These are phyloP conservation scores for Serranochromis macrocephalus DNA, from an alignment of 2,113 vertebrate species.

Conservation along the genomic window DNA sequence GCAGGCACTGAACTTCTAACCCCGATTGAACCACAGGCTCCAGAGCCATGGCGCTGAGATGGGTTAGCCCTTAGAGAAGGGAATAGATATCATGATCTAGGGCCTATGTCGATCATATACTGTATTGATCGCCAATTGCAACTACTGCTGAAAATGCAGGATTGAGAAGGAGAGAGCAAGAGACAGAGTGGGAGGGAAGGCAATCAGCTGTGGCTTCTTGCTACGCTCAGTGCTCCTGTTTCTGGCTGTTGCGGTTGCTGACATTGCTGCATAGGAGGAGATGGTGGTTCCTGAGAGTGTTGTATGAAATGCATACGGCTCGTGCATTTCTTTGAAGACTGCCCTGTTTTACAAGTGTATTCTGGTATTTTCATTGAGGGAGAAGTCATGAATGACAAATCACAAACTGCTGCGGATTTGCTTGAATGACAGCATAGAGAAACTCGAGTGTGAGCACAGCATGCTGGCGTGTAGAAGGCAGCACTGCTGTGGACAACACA, in stretches of 20 bases:
- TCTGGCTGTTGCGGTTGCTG: slow-evolving; percentile 5
- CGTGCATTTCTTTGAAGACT: not conserved
- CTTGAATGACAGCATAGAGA: slow-evolving; percentile 3
- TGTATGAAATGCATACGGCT: not conserved
- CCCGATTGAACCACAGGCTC: slow-evolving; percentile 16
- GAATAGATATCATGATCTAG: slow-evolving; percentile 54
- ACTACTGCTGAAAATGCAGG: slow-evolving; percentile 49
- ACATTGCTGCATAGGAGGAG: slow-evolving; percentile 1
- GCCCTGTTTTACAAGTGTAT: not conserved
- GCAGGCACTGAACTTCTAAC: slow-evolving; percentile 42
- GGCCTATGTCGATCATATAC: slow-evolving; percentile 53
- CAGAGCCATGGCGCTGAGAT: slow-evolving; percentile 14
- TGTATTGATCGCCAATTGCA: slow-evolving; percentile 59
- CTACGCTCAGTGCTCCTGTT: not conserved
- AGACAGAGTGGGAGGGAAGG: slow-evolving; percentile 26
- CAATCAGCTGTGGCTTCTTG: slow-evolving; percentile 40
- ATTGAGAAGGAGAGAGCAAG: not conserved
- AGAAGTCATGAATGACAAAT: slow-evolving; percentile 6
- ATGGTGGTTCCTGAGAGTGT: not conserved
- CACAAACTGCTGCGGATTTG: not conserved
- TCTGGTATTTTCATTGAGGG: not conserved
- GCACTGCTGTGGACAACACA: slow-evolving; percentile 6
- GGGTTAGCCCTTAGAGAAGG: slow-evolving; percentile 39
- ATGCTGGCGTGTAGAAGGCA: not conserved
- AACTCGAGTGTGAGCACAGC: not conserved